Evolutionary conservation across 2,888 invertebrate genomes (phyloP), one percentile per base, ranked within the genome.

Genomic region (Apantesis nais): DNA sequence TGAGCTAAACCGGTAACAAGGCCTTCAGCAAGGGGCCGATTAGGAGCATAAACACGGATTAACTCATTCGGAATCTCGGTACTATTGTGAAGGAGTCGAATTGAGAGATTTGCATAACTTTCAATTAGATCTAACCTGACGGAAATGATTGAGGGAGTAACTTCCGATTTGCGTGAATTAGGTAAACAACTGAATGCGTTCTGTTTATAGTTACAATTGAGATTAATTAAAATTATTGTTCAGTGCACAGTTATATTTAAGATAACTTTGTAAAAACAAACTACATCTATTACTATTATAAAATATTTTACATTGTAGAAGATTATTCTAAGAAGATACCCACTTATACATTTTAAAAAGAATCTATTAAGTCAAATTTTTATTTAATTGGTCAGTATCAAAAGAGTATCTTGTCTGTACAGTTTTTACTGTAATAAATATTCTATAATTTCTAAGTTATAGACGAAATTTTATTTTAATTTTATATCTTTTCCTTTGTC

Each of bases 81-180:
- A 91, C 91, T 89, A 95, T 93, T 94, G 94, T 94, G 91, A 93
- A 94, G 93, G 93, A 94, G 93, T 93, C 91, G 91, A 91, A 92
- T 92, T 90, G 92, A 89, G 93, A 93, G 93, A 95, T 95, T 95
- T 95, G 94, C 94, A 95, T 95, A 95, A 94, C 94, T 93, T 95
- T 93, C 94, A 95, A 94, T 95, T 94, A 93, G 91, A 92, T 87
- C 88, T 91, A 92, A 93, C 91, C 93, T 92, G 90, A 90, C 89
- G 92, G 93, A 94, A 93, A 90, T 90, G 86, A 92, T 93, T 91
- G 89, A 92, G 89, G 92, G 89, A 88, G 86, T 81, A 83, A 88
- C 86, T 91, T 90, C 89, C 91, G 87, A 87, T 88, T 87, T 84
- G 79, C 86, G 85, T 83, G 82, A 85, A 80, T 73, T 83, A 73